Evolutionary conservation across 30 jellyfish, hydroid and myxozoan genomes (phyloP).

Genomic region (Sanderia malayensis): DNA sequence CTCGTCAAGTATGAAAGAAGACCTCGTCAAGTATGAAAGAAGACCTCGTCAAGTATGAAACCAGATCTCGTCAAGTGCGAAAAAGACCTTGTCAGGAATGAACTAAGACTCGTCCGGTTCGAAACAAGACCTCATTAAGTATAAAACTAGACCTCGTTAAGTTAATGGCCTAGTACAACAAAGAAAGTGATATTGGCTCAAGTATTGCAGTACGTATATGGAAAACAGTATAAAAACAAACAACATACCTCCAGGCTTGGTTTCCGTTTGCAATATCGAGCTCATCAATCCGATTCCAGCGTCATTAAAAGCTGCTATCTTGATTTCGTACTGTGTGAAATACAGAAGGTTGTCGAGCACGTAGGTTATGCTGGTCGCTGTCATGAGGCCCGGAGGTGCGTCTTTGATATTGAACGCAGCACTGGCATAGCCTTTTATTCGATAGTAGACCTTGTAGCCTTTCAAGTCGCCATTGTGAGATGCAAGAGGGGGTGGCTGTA

Average conservation of each 20-base stretch:
- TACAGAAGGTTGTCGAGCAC: conserved; percentile 52
- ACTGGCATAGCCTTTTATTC: conserved; percentile 62
- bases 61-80: too few relatives aligned
- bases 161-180: too few relatives aligned
- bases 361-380: conserved; percentile 38
- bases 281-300: conserved; percentile 81
- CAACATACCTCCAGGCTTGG: conserved; percentile 76
- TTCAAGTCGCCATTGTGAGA: conserved; percentile 71
- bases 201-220: too few relatives aligned
- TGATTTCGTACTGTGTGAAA: conserved; percentile 73
- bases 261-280: conserved; percentile 37
- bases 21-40: too few relatives aligned
- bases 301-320: conserved; percentile 75
- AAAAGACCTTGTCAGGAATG: too few relatives aligned
- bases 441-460: conserved; percentile 72
- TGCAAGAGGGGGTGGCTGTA: conserved; percentile 74
- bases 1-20: too few relatives aligned
- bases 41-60: too few relatives aligned
- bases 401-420: conserved; percentile 46
- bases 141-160: too few relatives aligned
- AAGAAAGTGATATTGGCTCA: too few relatives aligned
- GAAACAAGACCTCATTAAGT: too few relatives aligned
- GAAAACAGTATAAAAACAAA: not conserved
- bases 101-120: too few relatives aligned
- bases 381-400: conserved; percentile 58